Conservation (phyloP, 2,797 vertebrate species). For the Xenops minutus region DNA sequence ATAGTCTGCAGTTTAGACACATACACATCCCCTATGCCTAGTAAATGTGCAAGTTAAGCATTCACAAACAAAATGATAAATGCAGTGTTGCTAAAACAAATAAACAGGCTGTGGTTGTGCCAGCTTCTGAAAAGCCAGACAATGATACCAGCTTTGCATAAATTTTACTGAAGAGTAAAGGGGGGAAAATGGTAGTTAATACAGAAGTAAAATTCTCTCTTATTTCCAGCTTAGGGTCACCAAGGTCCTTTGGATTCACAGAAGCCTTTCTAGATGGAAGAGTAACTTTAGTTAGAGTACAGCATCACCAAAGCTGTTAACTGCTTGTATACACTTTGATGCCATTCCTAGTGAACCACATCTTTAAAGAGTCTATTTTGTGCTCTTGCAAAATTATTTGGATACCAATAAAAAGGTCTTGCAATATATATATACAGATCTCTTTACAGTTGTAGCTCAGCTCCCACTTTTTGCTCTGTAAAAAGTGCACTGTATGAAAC, state of each 20-base stretch:
- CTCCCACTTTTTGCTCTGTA: constrained; percentile 49
- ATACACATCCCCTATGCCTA: accelerated
- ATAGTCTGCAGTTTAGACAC: not conserved
- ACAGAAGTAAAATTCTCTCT: not conserved
- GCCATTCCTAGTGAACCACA: not conserved
- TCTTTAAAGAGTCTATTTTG: not conserved
- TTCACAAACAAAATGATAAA: not conserved
- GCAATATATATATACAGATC: not conserved
- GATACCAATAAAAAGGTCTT: not conserved
- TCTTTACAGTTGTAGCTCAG: constrained; percentile 63
- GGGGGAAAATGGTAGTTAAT: not conserved
- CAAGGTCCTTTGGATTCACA: not conserved
- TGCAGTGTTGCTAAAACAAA: not conserved
- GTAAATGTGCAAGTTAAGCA: not conserved
- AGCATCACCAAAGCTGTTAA: not conserved
- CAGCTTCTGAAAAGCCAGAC: not conserved
- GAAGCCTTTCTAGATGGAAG: not conserved
- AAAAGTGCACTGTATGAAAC: not conserved
- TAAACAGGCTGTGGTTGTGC: not conserved
- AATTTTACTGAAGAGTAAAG: not conserved
- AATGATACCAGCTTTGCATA: not conserved
- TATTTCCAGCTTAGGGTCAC: not conserved
- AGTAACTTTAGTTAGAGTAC: not conserved
- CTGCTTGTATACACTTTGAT: not conserved
- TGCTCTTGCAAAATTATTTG: not conserved